A percentile compares a stretch with the other conserved stretches of the same genome.
Evolutionary conservation across 2,888 invertebrate species (phyloP).

Genomic region (Platerodrilus igneus): DNA sequence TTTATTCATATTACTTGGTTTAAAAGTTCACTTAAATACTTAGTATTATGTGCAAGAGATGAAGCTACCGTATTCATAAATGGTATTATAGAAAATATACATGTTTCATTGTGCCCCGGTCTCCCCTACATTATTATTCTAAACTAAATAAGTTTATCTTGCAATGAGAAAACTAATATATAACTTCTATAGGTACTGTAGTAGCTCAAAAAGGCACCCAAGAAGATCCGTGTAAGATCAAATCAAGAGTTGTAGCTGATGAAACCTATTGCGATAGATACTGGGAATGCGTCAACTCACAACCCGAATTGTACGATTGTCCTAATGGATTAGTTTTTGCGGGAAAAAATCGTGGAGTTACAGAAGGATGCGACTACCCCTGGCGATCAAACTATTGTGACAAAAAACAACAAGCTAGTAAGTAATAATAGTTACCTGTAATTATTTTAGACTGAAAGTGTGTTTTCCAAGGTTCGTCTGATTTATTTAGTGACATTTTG

Average conservation of each 20-base stretch:
- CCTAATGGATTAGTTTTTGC: constrained; percentile 88
- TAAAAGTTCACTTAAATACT: too few species aligned
- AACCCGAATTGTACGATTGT: constrained; percentile 80
- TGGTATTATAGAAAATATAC: too few species aligned
- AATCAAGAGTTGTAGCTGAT: constrained; percentile 70
- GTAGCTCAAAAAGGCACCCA: constrained; percentile 44
- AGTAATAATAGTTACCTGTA: constrained; percentile 38
- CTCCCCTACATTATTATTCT: neutral
- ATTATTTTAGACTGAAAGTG: neutral
- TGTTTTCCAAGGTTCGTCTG: too few species aligned
- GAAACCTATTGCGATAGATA: constrained; percentile 77
- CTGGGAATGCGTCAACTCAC: constrained; percentile 83
- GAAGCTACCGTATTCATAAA: too few species aligned
- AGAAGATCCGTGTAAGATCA: constrained; percentile 80
- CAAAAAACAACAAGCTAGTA: constrained; percentile 70
- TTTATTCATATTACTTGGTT: too few species aligned
- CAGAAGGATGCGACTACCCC: constrained; percentile 86
- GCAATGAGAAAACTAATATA: neutral
- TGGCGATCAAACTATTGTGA: constrained; percentile 87
- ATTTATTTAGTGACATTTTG: too few species aligned
- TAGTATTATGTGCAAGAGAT: too few species aligned
- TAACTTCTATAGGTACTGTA: constrained; percentile 30
- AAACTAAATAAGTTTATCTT: constrained; percentile 1
- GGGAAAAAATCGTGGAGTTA: constrained; percentile 81
- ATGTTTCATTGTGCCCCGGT: too few species aligned